Evolutionary conservation across 2,888 invertebrate species (phyloP), one percentile per base, ranked within the genome.

Genomic region (Spialia ferax): DNA sequence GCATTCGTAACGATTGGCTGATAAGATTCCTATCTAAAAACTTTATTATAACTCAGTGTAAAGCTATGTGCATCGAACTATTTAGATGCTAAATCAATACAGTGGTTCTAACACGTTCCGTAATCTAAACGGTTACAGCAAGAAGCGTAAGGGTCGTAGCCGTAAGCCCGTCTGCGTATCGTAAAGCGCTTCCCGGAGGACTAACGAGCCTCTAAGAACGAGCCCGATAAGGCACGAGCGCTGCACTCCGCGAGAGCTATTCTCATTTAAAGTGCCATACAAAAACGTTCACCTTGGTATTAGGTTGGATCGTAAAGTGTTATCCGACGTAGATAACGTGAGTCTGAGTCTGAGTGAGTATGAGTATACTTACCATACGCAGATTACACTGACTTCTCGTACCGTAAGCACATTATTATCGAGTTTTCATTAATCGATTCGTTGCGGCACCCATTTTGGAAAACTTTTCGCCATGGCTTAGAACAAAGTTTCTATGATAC

Each of bases 191-290:
- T 89, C 87, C 87, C 80, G 78, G 78, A 83, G 86, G 83, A 88
- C 88, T 87, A 89, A 91, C 89, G 89, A 88, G 82, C 75, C 73
- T n/a, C n/a, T n/a, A n/a, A n/a, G n/a, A n/a, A n/a, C n/a, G n/a
- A 88, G 82, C 75, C 73, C 82, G 90, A 91, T 91, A 91, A 91
- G 84, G 77, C 76, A 72, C 38, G 18, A 66, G 60, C 54, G 45
- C 66, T 61, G 54, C 56, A 62, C 61, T 74, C 77, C 75, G 79
- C 78, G 77, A 73, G 75, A 79, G 77, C 79, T 78, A 77, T 79
- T 62, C 66, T 55, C 67, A 61, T 67, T 61, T 67, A 61, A 65
- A 62, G 48, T 18, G 22, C 62, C 48, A 50, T 68, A 66, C 54
- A 45, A 60, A 60, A 61, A 61, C 60, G 45, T 22, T 66, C 29